These are phyloP conservation scores for Acanthaster planci DNA, from an alignment of 35 echinoderm and acorn worm species.

Conservation along the genomic window DNA sequence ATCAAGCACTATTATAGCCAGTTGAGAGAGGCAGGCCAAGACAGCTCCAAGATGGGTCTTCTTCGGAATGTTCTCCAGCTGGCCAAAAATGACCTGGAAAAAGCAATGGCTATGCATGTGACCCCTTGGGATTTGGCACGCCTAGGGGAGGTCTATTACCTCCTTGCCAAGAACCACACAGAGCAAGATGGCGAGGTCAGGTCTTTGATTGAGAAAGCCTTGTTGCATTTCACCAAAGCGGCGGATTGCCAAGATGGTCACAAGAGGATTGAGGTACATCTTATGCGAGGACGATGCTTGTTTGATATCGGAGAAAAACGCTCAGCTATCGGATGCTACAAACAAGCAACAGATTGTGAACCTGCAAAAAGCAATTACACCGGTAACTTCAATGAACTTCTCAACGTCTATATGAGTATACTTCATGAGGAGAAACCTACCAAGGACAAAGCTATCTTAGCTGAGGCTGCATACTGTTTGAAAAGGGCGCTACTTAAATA, in stretches of 20 bases:
- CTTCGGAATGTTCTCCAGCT: neutral
- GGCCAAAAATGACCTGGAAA: conserved; percentile 5
- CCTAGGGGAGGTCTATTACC: conserved; percentile 1
- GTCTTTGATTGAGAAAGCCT: neutral
- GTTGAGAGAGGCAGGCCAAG: neutral
- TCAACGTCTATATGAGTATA: neutral
- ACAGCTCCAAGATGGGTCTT: neutral
- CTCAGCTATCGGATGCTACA: conserved; percentile 12
- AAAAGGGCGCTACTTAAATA: neutral
- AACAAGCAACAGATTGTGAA: conserved; percentile 15
- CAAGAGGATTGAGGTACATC: neutral
- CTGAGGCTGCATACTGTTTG: neutral
- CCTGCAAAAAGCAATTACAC: neutral
- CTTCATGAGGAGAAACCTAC: neutral
- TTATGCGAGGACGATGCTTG: neutral
- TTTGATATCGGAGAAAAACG: conserved; percentile 9
- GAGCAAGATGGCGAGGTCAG: neutral
- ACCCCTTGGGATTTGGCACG: neutral
- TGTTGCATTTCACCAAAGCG: neutral
- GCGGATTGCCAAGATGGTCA: conserved; percentile 11
- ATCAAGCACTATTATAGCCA: neutral
- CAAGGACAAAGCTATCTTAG: neutral
- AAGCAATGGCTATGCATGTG: conserved; percentile 1
- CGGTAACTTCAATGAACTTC: conserved; percentile 10
- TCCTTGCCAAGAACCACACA: conserved; percentile 13